phyloP scores from a whole-genome alignment of 1,140 invertebrate genomes.

The Babylonia areolata region DNA sequence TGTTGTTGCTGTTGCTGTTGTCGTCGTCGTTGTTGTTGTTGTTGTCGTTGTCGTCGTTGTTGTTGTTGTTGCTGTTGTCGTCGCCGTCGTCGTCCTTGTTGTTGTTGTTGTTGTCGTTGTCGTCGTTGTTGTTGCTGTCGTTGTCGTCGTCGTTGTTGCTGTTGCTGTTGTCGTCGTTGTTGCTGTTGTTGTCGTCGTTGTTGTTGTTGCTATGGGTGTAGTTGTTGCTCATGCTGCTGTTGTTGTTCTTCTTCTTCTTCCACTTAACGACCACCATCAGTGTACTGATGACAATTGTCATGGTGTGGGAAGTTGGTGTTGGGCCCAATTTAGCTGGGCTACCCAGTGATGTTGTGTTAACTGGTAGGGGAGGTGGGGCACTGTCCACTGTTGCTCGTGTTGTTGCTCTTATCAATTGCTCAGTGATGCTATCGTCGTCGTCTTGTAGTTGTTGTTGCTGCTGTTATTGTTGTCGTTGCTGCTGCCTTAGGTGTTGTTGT shows the following conservation, averaged over 20 bases:
- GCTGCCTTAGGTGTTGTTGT: too few species aligned
- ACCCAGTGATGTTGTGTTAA: not conserved
- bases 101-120: constrained; percentile 37
- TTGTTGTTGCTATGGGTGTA: constrained; percentile 27
- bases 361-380: too few species aligned
- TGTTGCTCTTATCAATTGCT: too few species aligned
- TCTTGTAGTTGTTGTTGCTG: too few species aligned
- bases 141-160: constrained; percentile 28
- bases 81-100: constrained; percentile 23
- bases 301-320: constrained; percentile 18
- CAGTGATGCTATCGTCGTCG: too few species aligned
- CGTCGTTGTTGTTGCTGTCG: constrained; percentile 32
- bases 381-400: too few species aligned
- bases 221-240: too few species aligned
- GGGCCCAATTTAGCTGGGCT: not conserved
- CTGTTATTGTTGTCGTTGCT: too few species aligned
- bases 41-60: constrained; percentile 27
- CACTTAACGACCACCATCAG: not conserved
- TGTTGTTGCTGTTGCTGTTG: constrained; percentile 27
- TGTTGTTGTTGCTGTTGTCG: constrained; percentile 11
- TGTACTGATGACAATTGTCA: constrained; percentile 19
- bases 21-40: constrained; percentile 28
- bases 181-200: constrained; percentile 14
- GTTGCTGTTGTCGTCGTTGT: constrained; percentile 32
- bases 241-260: constrained; percentile 8